Percentiles rank a stretch among this genome's conserved stretches.
phyloP scores from a whole-genome alignment of 2,797 vertebrate genomes.

The Eulemur albifrons region DNA sequence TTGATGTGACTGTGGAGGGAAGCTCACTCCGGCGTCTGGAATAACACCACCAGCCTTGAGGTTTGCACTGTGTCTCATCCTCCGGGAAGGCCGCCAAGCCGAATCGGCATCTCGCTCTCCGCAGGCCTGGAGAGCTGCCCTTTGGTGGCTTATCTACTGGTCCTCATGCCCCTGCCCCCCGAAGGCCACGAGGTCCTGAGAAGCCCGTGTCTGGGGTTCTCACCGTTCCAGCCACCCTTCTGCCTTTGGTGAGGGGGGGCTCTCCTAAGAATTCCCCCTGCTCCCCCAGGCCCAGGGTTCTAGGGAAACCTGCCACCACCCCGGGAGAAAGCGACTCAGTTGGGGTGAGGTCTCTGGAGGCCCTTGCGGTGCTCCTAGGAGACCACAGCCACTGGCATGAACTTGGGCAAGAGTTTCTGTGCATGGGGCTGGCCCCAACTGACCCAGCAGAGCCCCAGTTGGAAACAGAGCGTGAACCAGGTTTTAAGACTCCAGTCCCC shows the following conservation, averaged over 20 bases:
- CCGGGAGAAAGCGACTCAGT: background rate
- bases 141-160: background rate
- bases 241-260: background rate
- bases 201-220: background rate
- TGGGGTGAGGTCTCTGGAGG: background rate
- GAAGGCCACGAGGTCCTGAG: accelerated
- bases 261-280: background rate
- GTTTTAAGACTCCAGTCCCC: background rate
- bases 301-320: background rate
- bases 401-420: background rate
- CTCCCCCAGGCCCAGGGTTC: background rate
- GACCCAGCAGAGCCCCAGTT: background rate
- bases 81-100: background rate
- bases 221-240: accelerated
- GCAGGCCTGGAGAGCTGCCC: background rate
- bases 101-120: background rate
- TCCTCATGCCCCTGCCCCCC: accelerated
- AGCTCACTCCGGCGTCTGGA: background rate
- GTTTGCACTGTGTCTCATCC: background rate
- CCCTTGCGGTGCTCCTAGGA: background rate
- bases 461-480: background rate
- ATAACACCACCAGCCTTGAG: background rate
- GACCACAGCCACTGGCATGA: background rate
- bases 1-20: background rate
- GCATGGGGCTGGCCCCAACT: background rate